phyloP scores from a whole-genome alignment of 1,140 invertebrate genomes.

The Pseudobourletiella spinata region DNA sequence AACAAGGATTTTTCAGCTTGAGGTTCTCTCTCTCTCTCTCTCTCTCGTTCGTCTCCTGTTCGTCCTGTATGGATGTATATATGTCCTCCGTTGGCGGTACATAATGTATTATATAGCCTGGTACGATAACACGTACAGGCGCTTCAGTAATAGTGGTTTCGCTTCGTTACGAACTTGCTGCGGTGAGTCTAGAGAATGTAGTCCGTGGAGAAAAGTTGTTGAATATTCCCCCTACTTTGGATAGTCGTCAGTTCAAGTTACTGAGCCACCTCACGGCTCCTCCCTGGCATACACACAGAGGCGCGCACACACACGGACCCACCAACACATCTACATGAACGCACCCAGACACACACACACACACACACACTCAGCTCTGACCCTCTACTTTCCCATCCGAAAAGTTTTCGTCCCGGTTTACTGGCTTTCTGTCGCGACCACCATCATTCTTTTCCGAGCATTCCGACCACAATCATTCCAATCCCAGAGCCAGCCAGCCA shows the following conservation, averaged over 20 bases:
- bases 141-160: background rate
- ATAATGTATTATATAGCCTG: too few relatives aligned
- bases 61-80: too few relatives aligned
- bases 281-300: background rate
- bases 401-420: background rate
- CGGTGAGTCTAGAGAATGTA: background rate
- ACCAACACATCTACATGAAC: too few relatives aligned
- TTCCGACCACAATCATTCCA: background rate
- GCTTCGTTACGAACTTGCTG: background rate
- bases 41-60: background rate
- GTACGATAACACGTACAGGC: too few relatives aligned
- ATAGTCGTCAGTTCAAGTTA: background rate
- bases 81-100: too few relatives aligned
- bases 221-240: background rate
- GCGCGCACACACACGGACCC: too few relatives aligned
- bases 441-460: background rate
- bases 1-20: background rate
- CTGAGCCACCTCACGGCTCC: background rate
- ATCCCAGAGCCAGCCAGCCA: background rate
- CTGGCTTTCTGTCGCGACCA: background rate
- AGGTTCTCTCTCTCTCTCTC: conserved; percentile 2
- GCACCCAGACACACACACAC: background rate
- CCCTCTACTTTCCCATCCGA: background rate
- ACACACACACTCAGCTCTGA: background rate
- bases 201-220: background rate